Conservation (phyloP, 2,888 invertebrate species). For the Lasius platythorax region DNA sequence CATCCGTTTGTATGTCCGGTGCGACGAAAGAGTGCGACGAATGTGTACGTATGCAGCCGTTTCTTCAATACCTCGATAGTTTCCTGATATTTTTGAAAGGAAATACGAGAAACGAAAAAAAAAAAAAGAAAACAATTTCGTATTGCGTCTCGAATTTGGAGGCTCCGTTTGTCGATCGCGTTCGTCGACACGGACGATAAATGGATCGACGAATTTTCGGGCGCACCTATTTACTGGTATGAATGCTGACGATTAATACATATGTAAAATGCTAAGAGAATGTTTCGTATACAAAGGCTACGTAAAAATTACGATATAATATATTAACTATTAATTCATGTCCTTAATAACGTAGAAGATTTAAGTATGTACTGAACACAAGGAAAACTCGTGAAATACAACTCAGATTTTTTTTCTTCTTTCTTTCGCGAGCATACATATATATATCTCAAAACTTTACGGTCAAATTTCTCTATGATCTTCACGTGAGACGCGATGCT, state of each 20-base stretch:
- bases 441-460: background rate
- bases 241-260: constrained; percentile 72
- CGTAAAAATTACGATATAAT: constrained; percentile 70
- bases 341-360: constrained; percentile 75
- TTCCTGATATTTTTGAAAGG: constrained; percentile 74
- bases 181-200: constrained; percentile 17
- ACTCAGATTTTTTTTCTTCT: background rate
- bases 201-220: constrained; percentile 63
- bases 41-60: constrained; percentile 63
- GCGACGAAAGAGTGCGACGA: constrained; percentile 58
- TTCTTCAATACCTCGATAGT: constrained; percentile 74
- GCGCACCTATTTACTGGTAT: constrained; percentile 69
- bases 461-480: background rate
- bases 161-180: constrained; percentile 46
- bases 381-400: background rate
- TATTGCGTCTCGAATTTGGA: constrained; percentile 59
- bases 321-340: constrained; percentile 77
- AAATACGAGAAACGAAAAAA: constrained; percentile 60
- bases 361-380: constrained; percentile 69
- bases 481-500: background rate
- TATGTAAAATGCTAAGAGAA: constrained; percentile 71
- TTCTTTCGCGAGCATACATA: background rate
- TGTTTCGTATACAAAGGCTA: constrained; percentile 73
- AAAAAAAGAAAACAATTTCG: constrained; percentile 54
- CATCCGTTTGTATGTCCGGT: constrained; percentile 47